phyloP scores from a whole-genome alignment of 1,140 invertebrate species.

The Apocrypta bakeri region DNA sequence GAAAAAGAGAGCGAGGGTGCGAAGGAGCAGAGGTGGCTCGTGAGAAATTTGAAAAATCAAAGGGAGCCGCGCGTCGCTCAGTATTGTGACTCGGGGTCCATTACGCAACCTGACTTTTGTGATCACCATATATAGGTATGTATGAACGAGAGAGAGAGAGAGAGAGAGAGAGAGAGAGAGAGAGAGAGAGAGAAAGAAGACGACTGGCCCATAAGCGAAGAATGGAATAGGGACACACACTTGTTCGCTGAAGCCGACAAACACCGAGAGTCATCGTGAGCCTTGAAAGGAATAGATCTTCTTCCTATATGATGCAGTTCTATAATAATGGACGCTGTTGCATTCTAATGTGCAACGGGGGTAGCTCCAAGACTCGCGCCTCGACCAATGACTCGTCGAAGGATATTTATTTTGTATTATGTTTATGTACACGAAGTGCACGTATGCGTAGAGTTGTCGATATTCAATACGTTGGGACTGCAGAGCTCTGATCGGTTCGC shows the following conservation, averaged over 20 bases:
- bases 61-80: slow-evolving; percentile 58
- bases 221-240: slow-evolving; percentile 50
- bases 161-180: too few relatives aligned
- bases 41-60: slow-evolving; percentile 67
- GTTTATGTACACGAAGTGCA: not conserved
- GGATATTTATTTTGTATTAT: slow-evolving; percentile 42
- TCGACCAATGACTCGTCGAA: not conserved
- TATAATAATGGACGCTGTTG: not conserved
- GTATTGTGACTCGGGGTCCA: slow-evolving; percentile 64
- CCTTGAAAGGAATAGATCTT: too few relatives aligned
- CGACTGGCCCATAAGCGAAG: slow-evolving; percentile 8
- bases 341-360: not conserved
- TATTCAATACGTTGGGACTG: too few relatives aligned
- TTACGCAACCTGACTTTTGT: slow-evolving; percentile 67
- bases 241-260: slow-evolving; percentile 20
- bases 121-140: slow-evolving; percentile 45
- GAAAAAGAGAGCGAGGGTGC: not conserved
- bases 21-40: slow-evolving; percentile 51
- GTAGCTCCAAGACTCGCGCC: slow-evolving; percentile 13
- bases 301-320: too few relatives aligned
- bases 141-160: too few relatives aligned
- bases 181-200: too few relatives aligned
- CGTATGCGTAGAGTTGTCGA: too few relatives aligned
- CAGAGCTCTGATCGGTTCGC: too few relatives aligned
- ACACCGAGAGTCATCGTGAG: slow-evolving; percentile 7